These are phyloP conservation scores for Theristicus caerulescens DNA, from an alignment of 2,113 vertebrate genomes.

Conservation along the genomic window DNA sequence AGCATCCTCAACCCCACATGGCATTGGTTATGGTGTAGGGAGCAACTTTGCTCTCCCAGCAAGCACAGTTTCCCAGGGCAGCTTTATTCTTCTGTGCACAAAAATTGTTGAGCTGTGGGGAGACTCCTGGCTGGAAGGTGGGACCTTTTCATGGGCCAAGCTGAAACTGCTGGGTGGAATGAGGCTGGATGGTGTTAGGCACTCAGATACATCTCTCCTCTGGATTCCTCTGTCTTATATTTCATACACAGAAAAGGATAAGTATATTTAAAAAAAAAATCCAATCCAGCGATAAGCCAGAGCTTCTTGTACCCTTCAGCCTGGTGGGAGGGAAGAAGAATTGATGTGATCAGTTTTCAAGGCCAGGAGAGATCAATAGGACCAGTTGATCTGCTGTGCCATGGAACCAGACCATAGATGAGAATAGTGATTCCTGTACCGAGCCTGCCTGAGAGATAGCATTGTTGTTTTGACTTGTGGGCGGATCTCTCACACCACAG, in stretches of 20 bases:
- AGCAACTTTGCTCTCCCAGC: not conserved
- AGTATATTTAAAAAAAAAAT: not conserved
- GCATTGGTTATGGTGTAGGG: not conserved
- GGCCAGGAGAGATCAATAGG: not conserved
- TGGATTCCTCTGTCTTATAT: not conserved
- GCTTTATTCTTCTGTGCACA: slow-evolving; percentile 23
- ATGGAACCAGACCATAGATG: not conserved
- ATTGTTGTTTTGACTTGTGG: not conserved
- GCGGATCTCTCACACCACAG: not conserved
- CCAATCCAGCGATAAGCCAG: not conserved
- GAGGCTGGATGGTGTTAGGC: not conserved
- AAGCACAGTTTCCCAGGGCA: not conserved
- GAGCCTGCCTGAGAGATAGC: not conserved
- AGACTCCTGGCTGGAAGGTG: slow-evolving; percentile 25
- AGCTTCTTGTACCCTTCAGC: not conserved
- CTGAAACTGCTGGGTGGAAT: not conserved
- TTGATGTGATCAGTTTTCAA: not conserved
- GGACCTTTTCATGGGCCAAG: not conserved
- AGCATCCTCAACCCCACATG: slow-evolving; percentile 19
- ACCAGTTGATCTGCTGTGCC: not conserved
- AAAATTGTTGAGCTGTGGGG: not conserved
- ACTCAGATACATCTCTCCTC: not conserved
- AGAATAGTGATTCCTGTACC: not conserved
- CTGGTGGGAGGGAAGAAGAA: not conserved
- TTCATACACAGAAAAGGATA: not conserved